Percentiles rank a stretch among this genome's conserved stretches.
Conservation (phyloP, 2,797 vertebrate species). For the Delichon dasypus region DNA sequence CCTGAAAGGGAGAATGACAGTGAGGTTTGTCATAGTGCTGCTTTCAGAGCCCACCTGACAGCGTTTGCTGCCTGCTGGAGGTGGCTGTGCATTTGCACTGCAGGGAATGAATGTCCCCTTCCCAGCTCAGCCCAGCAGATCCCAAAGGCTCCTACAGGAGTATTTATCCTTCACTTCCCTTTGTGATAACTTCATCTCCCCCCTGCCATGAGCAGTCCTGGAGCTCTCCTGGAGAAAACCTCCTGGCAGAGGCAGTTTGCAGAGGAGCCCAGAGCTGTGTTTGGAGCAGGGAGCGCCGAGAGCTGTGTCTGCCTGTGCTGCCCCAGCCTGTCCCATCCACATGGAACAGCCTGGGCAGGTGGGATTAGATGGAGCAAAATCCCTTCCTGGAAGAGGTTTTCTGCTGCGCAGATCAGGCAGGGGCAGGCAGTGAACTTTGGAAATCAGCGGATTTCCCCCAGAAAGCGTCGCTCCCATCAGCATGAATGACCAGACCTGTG, state of each 20-base stretch:
- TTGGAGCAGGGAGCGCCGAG: background rate
- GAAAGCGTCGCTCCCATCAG: background rate
- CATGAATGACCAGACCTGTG: background rate
- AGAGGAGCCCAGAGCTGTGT: background rate
- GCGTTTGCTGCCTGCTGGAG: background rate
- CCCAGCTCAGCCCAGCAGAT: background rate
- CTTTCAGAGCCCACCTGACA: background rate
- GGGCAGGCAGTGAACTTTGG: background rate
- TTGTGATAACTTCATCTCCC: background rate
- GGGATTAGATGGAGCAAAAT: background rate
- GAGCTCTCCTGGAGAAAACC: background rate
- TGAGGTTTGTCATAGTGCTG: background rate
- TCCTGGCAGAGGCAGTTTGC: background rate
- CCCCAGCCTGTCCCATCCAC: background rate
- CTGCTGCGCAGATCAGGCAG: background rate
- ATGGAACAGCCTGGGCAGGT: background rate
- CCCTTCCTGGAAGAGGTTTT: background rate
- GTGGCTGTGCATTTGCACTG: background rate
- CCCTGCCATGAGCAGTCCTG: background rate
- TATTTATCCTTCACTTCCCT: background rate
- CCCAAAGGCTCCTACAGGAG: background rate
- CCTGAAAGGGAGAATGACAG: background rate
- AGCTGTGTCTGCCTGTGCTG: background rate
- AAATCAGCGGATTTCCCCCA: background rate
- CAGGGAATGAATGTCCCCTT: background rate